Base-by-base conservation (phyloP, 2,797 vertebrate species). In the Sebastes nivosus region DNA sequence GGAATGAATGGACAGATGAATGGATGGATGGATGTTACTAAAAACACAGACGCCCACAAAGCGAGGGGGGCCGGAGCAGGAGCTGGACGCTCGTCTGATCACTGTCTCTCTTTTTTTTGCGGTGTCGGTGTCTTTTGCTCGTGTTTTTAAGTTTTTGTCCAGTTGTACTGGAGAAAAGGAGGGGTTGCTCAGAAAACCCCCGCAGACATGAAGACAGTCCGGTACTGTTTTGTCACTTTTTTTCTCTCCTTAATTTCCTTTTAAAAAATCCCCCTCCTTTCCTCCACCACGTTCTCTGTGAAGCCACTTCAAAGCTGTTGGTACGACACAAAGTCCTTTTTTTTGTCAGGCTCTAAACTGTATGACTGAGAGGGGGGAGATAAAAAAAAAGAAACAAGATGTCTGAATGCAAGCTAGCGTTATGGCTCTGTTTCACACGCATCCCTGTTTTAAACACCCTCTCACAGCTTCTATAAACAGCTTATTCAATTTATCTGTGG, bases 181-280 rank as follows among this genome's bases (percentile, higher is more conserved):
- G 77, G 88, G 70, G 83, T 88, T 80, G 30, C 63, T 81, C 60
- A 25, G 71, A 64, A 82, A 34, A 81, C 85, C 88, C 52, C 83
- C 52, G 79, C 89, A 84, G 90, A 94, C 90, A 86, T 75, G 87
- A 93, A 95, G 94, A 96, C 95, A 95, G 95, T 95, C 95, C 79
- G 95, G 95, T 93, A 96, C 96, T 95, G 95, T 96, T 95, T 81
- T 89, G 88, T 94, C 89, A 87, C 81, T 85, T 90, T 80, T 82
- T 55, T 8, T 13, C n/a, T 10, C 64, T 38, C 38, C 13, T 73
- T 81, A 61, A 67, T 72, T 77, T 85, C 69, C 46, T 66, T 81
- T 83, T 42, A 72, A 85, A 67, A 71, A 83, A 80, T 57, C 30
- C 72, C 75, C 75, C 71, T 83, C 86, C 72, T 82, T 85, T 82